phyloP scores from a whole-genome alignment of 2,797 vertebrate species.

The Melanotaenia boesemani region DNA sequence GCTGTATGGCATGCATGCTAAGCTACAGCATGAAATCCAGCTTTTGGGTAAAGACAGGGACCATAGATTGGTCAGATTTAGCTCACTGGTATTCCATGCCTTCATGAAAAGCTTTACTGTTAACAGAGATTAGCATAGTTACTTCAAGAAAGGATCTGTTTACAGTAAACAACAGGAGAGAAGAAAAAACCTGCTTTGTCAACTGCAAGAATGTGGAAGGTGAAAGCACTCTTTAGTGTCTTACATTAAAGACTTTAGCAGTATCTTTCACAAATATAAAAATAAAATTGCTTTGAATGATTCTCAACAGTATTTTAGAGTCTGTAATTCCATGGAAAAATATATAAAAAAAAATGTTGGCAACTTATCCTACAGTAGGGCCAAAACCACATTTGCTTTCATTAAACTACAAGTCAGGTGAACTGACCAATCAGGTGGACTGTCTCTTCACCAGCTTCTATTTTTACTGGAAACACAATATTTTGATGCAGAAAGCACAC shows the following conservation, averaged over 20 bases:
- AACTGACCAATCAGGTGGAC: too few species aligned
- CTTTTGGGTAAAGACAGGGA: conserved; percentile 39
- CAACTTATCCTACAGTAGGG: too few species aligned
- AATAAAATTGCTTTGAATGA: background rate
- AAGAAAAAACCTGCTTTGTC: conserved; percentile 7
- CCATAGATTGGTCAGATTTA: conserved; percentile 43
- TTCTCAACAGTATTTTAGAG: too few species aligned
- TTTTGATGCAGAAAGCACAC: too few species aligned
- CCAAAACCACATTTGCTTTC: too few species aligned
- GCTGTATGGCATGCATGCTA: conserved; percentile 49
- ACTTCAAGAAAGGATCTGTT: background rate
- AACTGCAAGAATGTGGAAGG: background rate
- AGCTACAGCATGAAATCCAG: conserved; percentile 43
- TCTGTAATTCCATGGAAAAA: too few species aligned
- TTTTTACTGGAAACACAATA: background rate
- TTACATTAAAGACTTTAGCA: background rate
- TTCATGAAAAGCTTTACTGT: conserved; percentile 41
- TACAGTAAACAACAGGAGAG: background rate
- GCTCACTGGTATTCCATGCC: conserved; percentile 29
- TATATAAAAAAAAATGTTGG: too few species aligned
- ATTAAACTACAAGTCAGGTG: too few species aligned
- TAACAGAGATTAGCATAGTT: conserved; percentile 18
- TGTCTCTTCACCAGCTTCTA: background rate
- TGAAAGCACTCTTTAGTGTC: too few species aligned
- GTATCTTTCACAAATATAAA: background rate